phyloP scores from a whole-genome alignment of 2,797 vertebrate species.

The Allobates femoralis region DNA sequence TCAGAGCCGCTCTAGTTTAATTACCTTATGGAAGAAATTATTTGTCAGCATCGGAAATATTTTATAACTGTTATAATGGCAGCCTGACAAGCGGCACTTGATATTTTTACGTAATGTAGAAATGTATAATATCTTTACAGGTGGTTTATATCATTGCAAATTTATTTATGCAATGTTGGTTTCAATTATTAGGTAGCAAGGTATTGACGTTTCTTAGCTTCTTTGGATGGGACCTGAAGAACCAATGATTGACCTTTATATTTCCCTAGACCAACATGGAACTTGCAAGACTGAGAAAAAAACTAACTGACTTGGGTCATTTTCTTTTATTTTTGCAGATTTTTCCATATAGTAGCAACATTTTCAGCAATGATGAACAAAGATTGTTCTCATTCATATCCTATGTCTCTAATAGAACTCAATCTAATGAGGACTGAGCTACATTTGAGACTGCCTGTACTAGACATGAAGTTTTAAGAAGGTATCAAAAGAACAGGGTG shows the following conservation, averaged over 20 bases:
- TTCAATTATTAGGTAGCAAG: background rate
- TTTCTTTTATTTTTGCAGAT: no score
- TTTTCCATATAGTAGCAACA: no score
- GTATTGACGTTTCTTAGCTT: background rate
- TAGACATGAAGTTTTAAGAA: no score
- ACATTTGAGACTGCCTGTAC: no score
- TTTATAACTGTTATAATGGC: background rate
- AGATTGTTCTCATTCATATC: no score
- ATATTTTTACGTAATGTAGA: background rate
- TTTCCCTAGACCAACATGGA: background rate
- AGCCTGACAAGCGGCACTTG: background rate
- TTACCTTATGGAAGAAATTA: slow-evolving; percentile 35
- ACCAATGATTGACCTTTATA: background rate
- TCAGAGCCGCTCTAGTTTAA: slow-evolving; percentile 39
- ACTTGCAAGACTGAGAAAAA: no score
- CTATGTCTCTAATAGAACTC: no score
- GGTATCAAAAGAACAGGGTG: no score
- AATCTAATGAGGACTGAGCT: no score
- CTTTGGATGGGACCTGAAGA: background rate
- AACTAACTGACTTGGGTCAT: no score
- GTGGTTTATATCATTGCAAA: background rate
- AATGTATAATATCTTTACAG: background rate
- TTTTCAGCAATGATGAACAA: no score
- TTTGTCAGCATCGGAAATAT: slow-evolving; percentile 19
- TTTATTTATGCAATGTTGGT: background rate